phyloP scores from a whole-genome alignment of 92 coral and sea anemone genomes.

The Zoanthus solanderi region DNA sequence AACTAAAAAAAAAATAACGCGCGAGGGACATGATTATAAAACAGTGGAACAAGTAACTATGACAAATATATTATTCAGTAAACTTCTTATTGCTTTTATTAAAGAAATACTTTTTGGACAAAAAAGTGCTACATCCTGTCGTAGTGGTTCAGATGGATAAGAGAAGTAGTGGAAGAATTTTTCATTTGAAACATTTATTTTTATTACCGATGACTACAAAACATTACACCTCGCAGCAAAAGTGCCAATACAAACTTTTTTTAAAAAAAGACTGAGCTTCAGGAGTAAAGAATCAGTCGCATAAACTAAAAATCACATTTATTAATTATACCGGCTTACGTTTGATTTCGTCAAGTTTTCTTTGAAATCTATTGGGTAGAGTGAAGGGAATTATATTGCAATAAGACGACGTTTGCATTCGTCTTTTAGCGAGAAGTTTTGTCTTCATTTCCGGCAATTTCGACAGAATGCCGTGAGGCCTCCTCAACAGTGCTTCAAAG shows the following conservation, averaged over 20 bases:
- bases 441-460: constrained; percentile 3
- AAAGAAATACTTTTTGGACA: not conserved
- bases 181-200: not conserved
- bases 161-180: not conserved
- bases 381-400: constrained; percentile 23
- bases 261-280: not conserved
- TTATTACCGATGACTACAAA: too few species aligned
- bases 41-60: not conserved
- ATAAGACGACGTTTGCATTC: constrained; percentile 12
- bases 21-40: constrained; percentile 16
- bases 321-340: constrained; percentile 11
- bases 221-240: too few species aligned
- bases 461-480: too few species aligned
- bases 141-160: not conserved
- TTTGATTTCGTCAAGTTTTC: constrained; percentile 23
- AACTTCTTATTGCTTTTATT: not conserved
- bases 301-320: constrained; percentile 28
- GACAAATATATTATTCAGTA: constrained; percentile 8
- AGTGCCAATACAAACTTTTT: too few species aligned
- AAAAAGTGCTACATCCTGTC: not conserved
- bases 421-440: constrained; percentile 6
- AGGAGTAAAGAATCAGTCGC: constrained; percentile 1
- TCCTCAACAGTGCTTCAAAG: too few species aligned
- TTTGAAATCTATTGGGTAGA: constrained; percentile 25
- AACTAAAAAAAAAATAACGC: constrained; percentile 13